Evolutionary conservation across 2,797 vertebrate species (phyloP).

Genomic region (Mormyrus proboscirostris): DNA sequence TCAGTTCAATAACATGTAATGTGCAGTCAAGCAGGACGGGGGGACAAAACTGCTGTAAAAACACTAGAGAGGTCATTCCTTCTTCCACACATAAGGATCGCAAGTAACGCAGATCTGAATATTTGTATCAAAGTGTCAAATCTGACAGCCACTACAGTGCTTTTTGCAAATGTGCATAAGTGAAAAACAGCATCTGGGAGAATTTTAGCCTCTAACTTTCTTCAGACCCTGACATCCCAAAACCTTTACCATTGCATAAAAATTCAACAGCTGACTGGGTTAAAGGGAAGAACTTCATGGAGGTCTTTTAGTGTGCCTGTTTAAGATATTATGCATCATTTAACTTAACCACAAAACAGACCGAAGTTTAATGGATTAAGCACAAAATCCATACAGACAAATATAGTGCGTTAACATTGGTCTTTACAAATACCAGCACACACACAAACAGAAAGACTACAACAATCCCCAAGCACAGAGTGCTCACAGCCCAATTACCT

Average conservation of each 20-base stretch:
- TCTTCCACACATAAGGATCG: background rate
- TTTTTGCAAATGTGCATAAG: background rate
- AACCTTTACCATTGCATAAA: background rate
- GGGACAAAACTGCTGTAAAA: background rate
- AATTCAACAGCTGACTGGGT: background rate
- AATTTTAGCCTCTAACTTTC: background rate
- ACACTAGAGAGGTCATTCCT: background rate
- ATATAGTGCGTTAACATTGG: background rate
- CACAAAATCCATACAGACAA: background rate
- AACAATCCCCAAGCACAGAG: background rate
- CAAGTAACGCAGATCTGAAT: background rate
- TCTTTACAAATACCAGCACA: background rate
- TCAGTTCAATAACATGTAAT: slow-evolving; percentile 22
- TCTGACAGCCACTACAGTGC: background rate
- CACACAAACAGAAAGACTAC: background rate
- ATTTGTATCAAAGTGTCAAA: background rate
- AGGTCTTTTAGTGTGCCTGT: background rate
- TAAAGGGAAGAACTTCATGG: background rate
- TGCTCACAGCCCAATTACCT: background rate
- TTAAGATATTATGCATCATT: background rate
- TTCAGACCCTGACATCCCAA: background rate
- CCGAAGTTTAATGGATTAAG: background rate
- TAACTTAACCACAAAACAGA: background rate
- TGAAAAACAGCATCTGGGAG: background rate
- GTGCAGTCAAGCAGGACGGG: background rate